These are phyloP conservation scores for Trachops cirrhosus DNA, from an alignment of 2,797 vertebrate genomes.

Conservation along the genomic window DNA sequence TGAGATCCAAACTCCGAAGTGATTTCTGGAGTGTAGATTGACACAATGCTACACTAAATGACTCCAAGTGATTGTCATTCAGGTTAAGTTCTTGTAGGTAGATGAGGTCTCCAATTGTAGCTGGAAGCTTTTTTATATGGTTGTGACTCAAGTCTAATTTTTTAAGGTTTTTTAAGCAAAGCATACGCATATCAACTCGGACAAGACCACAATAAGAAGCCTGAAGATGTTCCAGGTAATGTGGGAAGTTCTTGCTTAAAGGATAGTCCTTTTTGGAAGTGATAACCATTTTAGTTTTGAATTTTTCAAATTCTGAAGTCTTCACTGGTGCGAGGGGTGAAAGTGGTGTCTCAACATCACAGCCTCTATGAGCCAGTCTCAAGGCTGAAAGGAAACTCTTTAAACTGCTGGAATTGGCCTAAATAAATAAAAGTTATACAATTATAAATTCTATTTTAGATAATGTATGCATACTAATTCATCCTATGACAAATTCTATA, in stretches of 20 bases:
- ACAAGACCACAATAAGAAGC: constrained; percentile 95
- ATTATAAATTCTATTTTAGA: constrained; percentile 44
- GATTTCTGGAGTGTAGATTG: constrained; percentile 90
- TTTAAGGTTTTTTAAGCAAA: constrained; percentile 90
- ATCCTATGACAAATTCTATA: constrained; percentile 8
- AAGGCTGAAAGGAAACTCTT: constrained; percentile 94
- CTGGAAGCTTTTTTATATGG: constrained; percentile 93
- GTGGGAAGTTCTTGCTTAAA: constrained; percentile 92
- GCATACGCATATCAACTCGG: constrained; percentile 91
- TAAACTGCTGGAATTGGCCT: constrained; percentile 91
- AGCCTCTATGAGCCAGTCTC: constrained; percentile 91
- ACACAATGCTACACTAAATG: constrained; percentile 91
- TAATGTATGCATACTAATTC: neutral
- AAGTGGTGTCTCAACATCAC: constrained; percentile 83
- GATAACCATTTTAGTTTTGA: constrained; percentile 93
- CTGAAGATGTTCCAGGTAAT: constrained; percentile 94
- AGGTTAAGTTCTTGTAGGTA: constrained; percentile 92
- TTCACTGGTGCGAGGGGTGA: constrained; percentile 90
- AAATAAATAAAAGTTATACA: constrained; percentile 34
- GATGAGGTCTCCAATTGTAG: constrained; percentile 91
- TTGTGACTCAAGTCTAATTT: constrained; percentile 97
- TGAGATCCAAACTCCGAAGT: constrained; percentile 92
- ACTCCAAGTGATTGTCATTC: constrained; percentile 93
- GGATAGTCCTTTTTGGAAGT: constrained; percentile 95
- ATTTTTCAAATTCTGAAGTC: constrained; percentile 94